Conservation (phyloP, 2,888 invertebrate species). For the Dasypogon diadema region DNA sequence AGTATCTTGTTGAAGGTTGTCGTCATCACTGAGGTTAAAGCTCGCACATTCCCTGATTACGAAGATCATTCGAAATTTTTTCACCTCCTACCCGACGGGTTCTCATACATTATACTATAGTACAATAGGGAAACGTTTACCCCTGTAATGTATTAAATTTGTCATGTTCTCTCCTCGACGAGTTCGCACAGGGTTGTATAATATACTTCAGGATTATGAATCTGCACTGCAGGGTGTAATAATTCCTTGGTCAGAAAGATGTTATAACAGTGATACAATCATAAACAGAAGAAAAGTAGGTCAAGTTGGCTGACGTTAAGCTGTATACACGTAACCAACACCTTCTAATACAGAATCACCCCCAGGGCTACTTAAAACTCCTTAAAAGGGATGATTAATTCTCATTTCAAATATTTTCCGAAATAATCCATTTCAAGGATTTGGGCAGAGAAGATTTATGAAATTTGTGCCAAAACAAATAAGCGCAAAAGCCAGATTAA, state of each 20-base stretch:
- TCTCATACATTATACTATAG: background rate
- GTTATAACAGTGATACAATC: slow-evolving; percentile 9
- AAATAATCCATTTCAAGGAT: background rate
- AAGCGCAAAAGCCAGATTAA: background rate
- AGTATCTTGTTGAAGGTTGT: background rate
- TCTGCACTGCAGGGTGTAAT: slow-evolving; percentile 21
- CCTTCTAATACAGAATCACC: too few species aligned
- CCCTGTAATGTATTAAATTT: slow-evolving; percentile 7
- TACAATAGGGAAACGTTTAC: background rate
- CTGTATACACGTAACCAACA: background rate
- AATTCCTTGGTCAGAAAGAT: slow-evolving; percentile 15
- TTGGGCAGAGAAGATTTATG: background rate
- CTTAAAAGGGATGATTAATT: slow-evolving; percentile 13
- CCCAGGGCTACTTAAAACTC: background rate
- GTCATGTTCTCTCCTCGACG: background rate
- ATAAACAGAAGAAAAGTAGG: slow-evolving; percentile 17
- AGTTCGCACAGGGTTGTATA: background rate
- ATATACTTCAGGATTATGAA: slow-evolving; percentile 5
- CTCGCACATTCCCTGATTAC: background rate
- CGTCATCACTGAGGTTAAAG: background rate
- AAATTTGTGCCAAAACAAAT: background rate
- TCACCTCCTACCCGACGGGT: background rate
- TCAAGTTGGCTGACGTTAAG: slow-evolving; percentile 14
- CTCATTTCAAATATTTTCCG: slow-evolving; percentile 20
- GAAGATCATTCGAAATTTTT: background rate